Base-by-base conservation (phyloP, 2,888 invertebrate species). In the Cantharis flavilabris region DNA sequence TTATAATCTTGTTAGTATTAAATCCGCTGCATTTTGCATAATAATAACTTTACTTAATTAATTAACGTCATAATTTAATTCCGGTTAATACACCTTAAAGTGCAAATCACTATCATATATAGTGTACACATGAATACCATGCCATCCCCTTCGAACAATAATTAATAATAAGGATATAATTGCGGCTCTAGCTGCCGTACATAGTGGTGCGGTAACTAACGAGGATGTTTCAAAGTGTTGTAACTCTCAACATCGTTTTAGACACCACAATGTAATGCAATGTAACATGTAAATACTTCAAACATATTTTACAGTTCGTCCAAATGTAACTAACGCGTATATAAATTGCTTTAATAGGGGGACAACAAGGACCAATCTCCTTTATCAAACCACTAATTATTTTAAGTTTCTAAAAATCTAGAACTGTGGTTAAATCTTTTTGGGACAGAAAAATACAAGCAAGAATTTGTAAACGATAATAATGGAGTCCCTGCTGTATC, bases 141-240 rank as follows among this genome's bases (percentile, higher is more conserved):
- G 18, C 33, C 72, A 69, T 69, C 69, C 72, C 67, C 63, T 65
- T 72, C 62, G 33, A 72, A 72, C 75, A 72, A 72, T 75, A 78
- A 78, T 78, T 78, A 78, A 78, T 78, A 78, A 73, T 78, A 67
- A 73, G 64, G 26, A 62, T 64, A 70, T 78, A 78, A 78, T 78
- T 75, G 72, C 73, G 75, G 75, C 62, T 78, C 75, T 33, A 64
- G 73, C 71, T 75, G 67, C 75, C 73, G 72, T 26, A 13, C 49
- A 14, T 33, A 20, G 75, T 30, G 70, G 49, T 64, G 70, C 26
- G 14, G 18, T 69, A 69, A 72, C 71, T 62, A 75, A 71, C 69
- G 75, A 71, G 49, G 65, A 18, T 70, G 65, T 69, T 26, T 69
- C 69, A 69, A 28, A 30, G 26, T 70, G 77, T 70, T 28, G 67